A percentile compares a stretch with the other conserved stretches of the same genome.
phyloP scores from a whole-genome alignment of 2,797 vertebrate species.

The Cebuella pygmaea region DNA sequence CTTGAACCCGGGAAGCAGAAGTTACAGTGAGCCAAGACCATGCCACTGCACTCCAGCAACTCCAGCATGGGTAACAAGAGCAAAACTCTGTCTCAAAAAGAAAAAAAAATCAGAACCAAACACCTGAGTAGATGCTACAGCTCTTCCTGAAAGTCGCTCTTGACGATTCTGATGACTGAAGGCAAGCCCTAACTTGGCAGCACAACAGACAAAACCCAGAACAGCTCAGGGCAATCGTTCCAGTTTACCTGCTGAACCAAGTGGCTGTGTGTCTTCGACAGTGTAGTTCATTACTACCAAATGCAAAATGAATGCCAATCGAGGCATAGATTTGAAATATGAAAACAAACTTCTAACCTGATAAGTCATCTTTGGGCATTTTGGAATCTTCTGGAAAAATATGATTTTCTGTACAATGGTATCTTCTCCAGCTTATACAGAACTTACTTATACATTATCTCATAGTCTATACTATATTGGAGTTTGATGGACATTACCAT shows the following conservation, averaged over 20 bases:
- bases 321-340: neutral
- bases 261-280: neutral
- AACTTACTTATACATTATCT: neutral
- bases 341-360: neutral
- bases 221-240: neutral
- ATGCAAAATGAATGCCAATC: neutral
- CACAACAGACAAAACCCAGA: neutral
- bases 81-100: neutral
- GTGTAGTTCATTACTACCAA: neutral
- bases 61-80: neutral
- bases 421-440: neutral
- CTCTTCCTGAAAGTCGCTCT: slow-evolving; percentile 8
- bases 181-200: neutral
- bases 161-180: neutral
- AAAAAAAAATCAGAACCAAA: neutral
- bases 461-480: accelerated
- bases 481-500: neutral
- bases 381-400: neutral
- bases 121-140: neutral
- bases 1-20: neutral
- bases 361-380: neutral
- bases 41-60: accelerated
- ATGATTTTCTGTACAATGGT: neutral
- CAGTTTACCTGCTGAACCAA: neutral
- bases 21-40: neutral